Base-by-base conservation (phyloP, 2,113 vertebrate genomes). In the Alces alces region DNA sequence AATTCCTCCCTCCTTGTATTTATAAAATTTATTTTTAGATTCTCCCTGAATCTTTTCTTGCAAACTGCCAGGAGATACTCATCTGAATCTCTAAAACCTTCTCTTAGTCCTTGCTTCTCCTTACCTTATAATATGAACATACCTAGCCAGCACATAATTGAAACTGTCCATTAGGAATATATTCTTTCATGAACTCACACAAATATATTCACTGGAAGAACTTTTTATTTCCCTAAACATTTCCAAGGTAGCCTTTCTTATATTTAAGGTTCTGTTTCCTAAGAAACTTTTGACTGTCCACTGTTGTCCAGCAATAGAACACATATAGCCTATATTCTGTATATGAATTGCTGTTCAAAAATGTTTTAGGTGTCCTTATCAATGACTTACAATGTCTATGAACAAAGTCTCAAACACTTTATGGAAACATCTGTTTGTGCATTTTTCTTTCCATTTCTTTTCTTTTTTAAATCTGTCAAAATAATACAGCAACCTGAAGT, bases 251-350 rank as follows among this genome's bases (percentile, higher is more conserved):
- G 55, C 19, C 23, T 96, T 92, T 93, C 61, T 95, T 96, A 61
- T 96, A 70, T 89, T 86, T 90, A 61, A 89, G 39, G 52, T 61
- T 96, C 90, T 95, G 70, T 96, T 95, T 94, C 95, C 95, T 95
- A 89, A 91, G 83, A 47, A 96, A 91, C 87, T 78, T 47, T 76
- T 70, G 58, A 87, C 55, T 83, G 33, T 61, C 47, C 39, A 87
- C 45, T 30, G 93, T 96, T 97, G 54, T 82, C 36, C 76, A 96
- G 88, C 64, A 95, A 97, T 91, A 93, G 43, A 73, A 78, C 52
- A 3, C 61, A 36, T 33, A 91, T 4, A 92, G 76, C 1, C 33
- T 85, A 6, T 33, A 79, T 45, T 97, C 58, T 94, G 13, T 83
- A 89, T 91, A 89, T 94, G 60, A 91, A 66, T 86, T 91, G 2